phyloP scores from a whole-genome alignment of 2,113 vertebrate species.

The Octodon degus region DNA sequence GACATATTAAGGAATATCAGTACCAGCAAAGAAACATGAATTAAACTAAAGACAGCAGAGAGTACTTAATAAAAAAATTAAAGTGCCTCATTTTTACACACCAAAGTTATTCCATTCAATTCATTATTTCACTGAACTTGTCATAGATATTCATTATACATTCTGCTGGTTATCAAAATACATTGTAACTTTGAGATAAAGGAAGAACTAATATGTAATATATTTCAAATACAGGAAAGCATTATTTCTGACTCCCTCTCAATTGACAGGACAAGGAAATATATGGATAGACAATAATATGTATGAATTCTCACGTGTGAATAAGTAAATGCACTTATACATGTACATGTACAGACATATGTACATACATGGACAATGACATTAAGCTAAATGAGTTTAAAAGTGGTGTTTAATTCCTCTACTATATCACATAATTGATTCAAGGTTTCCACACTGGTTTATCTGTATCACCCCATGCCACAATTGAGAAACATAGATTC shows the following conservation, averaged over 20 bases:
- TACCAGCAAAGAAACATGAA: not conserved
- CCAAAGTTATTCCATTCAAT: not conserved
- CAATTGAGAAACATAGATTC: not conserved
- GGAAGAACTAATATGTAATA: not conserved
- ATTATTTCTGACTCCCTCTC: not conserved
- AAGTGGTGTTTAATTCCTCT: not conserved
- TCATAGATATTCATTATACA: not conserved
- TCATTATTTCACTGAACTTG: not conserved
- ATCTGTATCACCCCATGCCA: not conserved
- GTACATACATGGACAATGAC: not conserved
- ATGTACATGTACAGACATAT: not conserved
- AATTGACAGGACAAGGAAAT: not conserved
- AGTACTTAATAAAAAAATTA: not conserved
- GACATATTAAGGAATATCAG: not conserved
- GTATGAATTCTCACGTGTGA: not conserved
- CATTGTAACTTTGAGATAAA: not conserved
- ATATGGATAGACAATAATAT: not conserved
- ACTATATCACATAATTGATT: not conserved
- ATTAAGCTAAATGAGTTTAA: not conserved
- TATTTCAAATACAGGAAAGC: not conserved
- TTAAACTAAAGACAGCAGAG: not conserved
- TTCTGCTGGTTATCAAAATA: not conserved
- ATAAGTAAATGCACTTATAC: not conserved
- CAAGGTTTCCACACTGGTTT: not conserved
- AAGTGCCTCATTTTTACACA: not conserved